Evolutionary conservation across 2,797 vertebrate species (phyloP).

Genomic region (Pygocentrus nattereri): DNA sequence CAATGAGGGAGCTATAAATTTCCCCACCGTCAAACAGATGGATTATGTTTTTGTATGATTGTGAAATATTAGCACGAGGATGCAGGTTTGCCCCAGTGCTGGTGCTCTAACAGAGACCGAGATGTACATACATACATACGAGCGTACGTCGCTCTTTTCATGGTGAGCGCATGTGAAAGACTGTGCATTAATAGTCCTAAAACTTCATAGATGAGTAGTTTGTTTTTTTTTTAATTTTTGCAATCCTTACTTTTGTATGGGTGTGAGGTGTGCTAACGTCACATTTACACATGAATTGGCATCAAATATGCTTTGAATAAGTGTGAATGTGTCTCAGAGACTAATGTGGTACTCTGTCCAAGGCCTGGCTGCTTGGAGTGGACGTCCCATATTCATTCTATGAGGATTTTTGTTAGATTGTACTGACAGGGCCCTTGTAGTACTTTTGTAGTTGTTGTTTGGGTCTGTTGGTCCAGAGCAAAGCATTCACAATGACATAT

Average conservation of each 20-base stretch:
- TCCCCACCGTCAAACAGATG: slow-evolving; percentile 72
- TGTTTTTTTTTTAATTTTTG: neutral
- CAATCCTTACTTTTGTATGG: no score
- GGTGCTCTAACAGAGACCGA: neutral
- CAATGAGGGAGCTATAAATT: slow-evolving; percentile 85
- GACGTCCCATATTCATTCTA: neutral
- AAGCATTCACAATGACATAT: no score
- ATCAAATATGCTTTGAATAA: neutral
- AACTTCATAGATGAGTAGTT: neutral
- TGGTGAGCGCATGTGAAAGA: neutral
- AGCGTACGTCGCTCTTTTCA: neutral
- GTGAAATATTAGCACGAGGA: slow-evolving; percentile 70
- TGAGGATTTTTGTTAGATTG: neutral
- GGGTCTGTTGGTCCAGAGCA: no score
- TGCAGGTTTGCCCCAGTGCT: slow-evolving; percentile 33
- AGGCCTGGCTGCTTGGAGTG: no score
- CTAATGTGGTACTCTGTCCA: neutral
- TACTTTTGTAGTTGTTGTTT: neutral
- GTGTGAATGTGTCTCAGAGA: neutral
- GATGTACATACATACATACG: neutral
- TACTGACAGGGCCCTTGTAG: neutral
- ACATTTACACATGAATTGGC: neutral
- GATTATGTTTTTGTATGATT: slow-evolving; percentile 78
- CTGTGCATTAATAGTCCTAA: neutral
- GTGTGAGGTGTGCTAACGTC: neutral